A percentile compares a stretch with the other conserved stretches of the same genome.
Conservation (phyloP, 2,113 vertebrate species). For the Ammodramus savannarum region DNA sequence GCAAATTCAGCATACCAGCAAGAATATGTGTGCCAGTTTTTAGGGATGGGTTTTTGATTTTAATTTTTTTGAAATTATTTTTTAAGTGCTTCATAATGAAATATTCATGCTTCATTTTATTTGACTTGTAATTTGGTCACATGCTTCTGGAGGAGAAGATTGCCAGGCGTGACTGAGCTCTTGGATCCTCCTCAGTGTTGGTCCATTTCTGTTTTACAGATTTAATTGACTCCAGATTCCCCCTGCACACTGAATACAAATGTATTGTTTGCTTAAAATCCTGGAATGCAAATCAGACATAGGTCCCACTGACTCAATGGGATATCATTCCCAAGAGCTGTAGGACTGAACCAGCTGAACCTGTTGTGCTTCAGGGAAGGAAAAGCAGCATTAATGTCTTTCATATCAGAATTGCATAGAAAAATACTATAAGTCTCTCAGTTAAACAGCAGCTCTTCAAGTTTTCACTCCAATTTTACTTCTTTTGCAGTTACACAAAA, state of each 20-base stretch:
- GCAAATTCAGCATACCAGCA: not conserved
- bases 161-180: not conserved
- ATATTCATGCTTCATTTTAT: constrained; percentile 2
- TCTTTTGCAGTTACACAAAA: not conserved
- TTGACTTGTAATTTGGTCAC: not conserved
- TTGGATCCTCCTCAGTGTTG: constrained; percentile 18
- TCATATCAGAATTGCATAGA: not conserved
- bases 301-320: not conserved
- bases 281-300: not conserved
- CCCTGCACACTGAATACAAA: not conserved
- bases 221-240: constrained; percentile 26
- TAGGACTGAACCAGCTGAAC: not conserved
- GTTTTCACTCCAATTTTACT: not conserved
- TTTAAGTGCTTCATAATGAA: not conserved
- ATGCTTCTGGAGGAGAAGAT: not conserved
- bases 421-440: not conserved
- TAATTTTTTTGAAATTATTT: not conserved
- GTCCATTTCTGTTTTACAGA: constrained; percentile 4
- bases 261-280: not conserved
- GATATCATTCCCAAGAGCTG: not conserved
- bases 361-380: not conserved
- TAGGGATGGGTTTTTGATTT: accelerated
- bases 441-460: not conserved
- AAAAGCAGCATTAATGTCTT: not conserved
- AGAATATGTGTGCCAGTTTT: not conserved